Percentiles rank a stretch among this genome's conserved stretches.
Evolutionary conservation across 1,140 invertebrate species (phyloP).

Genomic region (Lepeophtheirus salmonis): DNA sequence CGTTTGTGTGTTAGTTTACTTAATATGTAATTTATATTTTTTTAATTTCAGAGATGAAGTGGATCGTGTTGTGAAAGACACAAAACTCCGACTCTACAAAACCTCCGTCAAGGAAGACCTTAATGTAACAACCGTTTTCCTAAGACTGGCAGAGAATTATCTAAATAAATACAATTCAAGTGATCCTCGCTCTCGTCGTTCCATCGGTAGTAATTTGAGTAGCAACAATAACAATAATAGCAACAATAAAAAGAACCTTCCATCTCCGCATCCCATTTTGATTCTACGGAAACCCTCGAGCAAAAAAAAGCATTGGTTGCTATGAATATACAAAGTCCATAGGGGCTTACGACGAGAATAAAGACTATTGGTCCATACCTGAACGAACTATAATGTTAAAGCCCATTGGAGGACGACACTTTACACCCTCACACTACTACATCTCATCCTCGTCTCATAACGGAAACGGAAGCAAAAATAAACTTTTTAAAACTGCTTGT

Average conservation of each 20-base stretch:
- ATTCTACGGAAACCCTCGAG: neutral
- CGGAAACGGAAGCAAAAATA: neutral
- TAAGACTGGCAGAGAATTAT: conserved; percentile 61
- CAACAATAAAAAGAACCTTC: neutral
- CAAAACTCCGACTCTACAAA: conserved; percentile 64
- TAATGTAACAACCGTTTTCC: conserved; percentile 76
- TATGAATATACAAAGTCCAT: neutral
- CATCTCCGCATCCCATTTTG: neutral
- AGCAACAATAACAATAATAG: neutral
- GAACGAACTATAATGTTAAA: neutral
- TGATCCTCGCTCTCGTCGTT: neutral
- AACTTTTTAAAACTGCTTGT: neutral
- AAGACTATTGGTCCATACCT: neutral
- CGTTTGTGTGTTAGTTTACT: too few relatives aligned
- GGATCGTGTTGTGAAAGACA: conserved; percentile 59
- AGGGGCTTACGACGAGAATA: neutral
- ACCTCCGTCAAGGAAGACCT: conserved; percentile 90
- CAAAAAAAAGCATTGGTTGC: neutral
- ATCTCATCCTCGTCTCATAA: neutral
- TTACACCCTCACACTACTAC: neutral
- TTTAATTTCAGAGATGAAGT: conserved; percentile 82
- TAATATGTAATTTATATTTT: too few relatives aligned
- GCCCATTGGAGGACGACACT: neutral
- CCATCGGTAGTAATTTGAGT: neutral
- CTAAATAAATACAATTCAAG: neutral